A percentile compares a stretch with the other conserved stretches of the same genome.
phyloP scores from a whole-genome alignment of 2,113 vertebrate genomes.

The Sceloporus undulatus region DNA sequence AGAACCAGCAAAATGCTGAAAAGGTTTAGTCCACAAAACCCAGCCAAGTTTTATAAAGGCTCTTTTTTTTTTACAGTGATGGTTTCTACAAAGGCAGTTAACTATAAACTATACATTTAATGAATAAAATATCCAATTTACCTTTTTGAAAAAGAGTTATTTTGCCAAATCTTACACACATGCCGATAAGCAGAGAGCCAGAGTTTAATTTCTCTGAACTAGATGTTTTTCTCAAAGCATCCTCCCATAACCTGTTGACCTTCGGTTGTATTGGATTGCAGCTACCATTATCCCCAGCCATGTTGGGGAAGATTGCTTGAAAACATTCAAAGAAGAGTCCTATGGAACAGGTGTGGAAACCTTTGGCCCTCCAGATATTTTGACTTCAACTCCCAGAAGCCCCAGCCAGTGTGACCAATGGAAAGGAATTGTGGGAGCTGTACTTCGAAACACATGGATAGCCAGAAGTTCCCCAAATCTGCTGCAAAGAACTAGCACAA shows the following conservation, averaged over 20 bases:
- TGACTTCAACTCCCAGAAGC: no score
- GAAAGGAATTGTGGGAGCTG: no score
- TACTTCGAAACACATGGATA: no score
- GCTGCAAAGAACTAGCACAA: background rate
- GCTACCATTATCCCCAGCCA: background rate
- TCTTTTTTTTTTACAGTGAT: slow-evolving; percentile 48
- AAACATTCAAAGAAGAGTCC: background rate
- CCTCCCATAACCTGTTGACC: background rate
- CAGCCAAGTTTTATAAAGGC: slow-evolving; percentile 62
- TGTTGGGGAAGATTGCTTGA: background rate
- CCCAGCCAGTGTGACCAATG: no score
- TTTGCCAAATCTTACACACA: slow-evolving; percentile 60
- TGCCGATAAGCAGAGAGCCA: slow-evolving; percentile 48
- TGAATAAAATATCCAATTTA: slow-evolving; percentile 51
- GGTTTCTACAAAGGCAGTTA: slow-evolving; percentile 59
- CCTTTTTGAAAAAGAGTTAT: slow-evolving; percentile 51
- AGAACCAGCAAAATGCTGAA: slow-evolving; percentile 70
- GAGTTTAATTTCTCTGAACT: background rate
- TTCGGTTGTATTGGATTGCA: background rate
- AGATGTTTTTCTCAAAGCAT: background rate
- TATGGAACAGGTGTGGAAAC: background rate
- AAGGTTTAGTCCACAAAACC: slow-evolving; percentile 55
- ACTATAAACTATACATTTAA: slow-evolving; percentile 58
- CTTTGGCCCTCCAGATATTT: background rate
- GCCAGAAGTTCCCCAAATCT: background rate